phyloP scores from a whole-genome alignment of 1,140 invertebrate species.

The Macrotrachela quadricornifera region DNA sequence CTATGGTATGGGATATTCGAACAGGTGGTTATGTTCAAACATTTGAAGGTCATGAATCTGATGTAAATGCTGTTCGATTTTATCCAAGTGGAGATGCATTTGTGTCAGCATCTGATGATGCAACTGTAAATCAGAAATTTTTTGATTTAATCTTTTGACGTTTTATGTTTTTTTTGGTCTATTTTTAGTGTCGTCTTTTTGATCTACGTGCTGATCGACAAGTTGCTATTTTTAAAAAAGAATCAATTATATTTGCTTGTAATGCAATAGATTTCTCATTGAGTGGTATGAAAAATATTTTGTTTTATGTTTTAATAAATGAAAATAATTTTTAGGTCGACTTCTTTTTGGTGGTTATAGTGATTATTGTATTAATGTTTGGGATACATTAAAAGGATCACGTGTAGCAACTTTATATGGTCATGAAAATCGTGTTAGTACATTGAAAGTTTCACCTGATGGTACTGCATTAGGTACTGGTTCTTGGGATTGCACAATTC shows the following conservation, averaged over 20 bases:
- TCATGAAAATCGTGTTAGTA: slow-evolving; percentile 90
- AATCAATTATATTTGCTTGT: slow-evolving; percentile 92
- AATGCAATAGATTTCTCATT: slow-evolving; percentile 93
- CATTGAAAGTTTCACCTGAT: slow-evolving; percentile 84
- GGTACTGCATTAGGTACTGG: slow-evolving; percentile 88
- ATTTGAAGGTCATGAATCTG: slow-evolving; percentile 92
- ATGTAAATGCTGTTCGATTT: slow-evolving; percentile 92
- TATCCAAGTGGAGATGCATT: slow-evolving; percentile 98
- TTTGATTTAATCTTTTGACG: background rate
- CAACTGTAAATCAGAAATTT: slow-evolving; percentile 42
- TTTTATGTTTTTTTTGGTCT: background rate
- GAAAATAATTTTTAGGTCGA: too few species aligned
- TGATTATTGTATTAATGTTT: slow-evolving; percentile 93
- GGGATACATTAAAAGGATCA: slow-evolving; percentile 85
- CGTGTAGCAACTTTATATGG: slow-evolving; percentile 76
- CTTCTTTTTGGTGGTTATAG: slow-evolving; percentile 92
- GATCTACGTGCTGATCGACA: slow-evolving; percentile 92
- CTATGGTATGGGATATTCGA: slow-evolving; percentile 96
- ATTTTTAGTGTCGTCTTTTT: slow-evolving; percentile 68
- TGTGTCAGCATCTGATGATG: slow-evolving; percentile 93
- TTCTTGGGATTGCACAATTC: slow-evolving; percentile 87
- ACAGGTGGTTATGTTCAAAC: slow-evolving; percentile 91
- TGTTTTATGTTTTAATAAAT: too few species aligned
- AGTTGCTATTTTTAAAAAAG: slow-evolving; percentile 81
- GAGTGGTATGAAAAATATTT: slow-evolving; percentile 44